Evolutionary conservation across 2,113 vertebrate species (phyloP), one percentile per base, ranked within the genome.

Genomic region (Lamprotornis superbus): DNA sequence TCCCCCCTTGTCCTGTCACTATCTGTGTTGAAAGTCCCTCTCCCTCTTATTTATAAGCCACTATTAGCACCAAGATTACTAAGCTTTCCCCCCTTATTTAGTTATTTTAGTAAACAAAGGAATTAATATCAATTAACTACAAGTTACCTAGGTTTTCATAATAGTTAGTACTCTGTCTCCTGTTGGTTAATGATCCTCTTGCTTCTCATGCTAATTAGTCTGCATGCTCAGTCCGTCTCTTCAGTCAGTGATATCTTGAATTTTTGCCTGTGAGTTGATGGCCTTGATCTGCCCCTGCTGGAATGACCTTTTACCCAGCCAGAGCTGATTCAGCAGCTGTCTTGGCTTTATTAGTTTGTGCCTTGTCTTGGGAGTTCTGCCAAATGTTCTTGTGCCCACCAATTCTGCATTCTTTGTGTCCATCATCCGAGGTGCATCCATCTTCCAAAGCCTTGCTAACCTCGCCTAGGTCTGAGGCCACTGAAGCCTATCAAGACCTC

Each of bases 251-350:
- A 4, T 60, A 60, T 50, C 55, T 35, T 61, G 47, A 60, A 28
- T 15, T 17, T 18, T 3, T 69, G 30, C 18, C 10, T 1, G 1
- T 47, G 15, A 55, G 20, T 65, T 1, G 5, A 25, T 37, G 33
- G 40, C 50, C n/a, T 10, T 33, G 37, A 12, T 42, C 24, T 52
- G 31, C 12, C 65, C 15, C 46, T 30, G 20, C 12, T 10, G 31
- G 7, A 60, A 35, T 12, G 4, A 7, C 7, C 37, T 35, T 20
- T 60, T 52, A 20, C 15, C 10, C 19, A 0, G 2, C 8, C 1
- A 1, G 21, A 24, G 24, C 55, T 70, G 37, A 25, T 42, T 70
- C 79, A n/a, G 6, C 2, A 23, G 19, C 35, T 50, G 19, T 1
- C 0, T 30, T 15, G 24, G 5, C 55, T 60, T 40, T 50, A 28